Evolutionary conservation across 2,888 invertebrate genomes (phyloP).

Genomic region (Euphydryas editha): DNA sequence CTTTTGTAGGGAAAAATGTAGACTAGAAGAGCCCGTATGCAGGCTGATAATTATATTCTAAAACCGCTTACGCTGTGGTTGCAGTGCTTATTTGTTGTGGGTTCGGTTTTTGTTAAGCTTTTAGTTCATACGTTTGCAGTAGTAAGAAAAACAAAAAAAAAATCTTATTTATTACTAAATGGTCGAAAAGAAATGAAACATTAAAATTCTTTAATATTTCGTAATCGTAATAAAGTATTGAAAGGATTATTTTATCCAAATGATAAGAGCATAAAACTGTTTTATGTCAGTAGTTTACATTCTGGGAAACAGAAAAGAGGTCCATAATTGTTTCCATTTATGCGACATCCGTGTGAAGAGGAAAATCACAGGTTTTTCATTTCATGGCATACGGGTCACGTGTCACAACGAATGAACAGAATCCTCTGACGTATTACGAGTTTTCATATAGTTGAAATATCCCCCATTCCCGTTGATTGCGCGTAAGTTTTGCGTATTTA

Average conservation of each 20-base stretch:
- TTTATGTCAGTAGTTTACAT: slow-evolving; percentile 11
- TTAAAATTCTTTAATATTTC: too few species aligned
- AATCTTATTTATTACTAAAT: too few species aligned
- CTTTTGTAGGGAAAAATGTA: slow-evolving; percentile 42
- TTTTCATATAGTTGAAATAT: slow-evolving; percentile 39
- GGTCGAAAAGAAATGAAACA: too few species aligned
- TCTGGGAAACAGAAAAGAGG: slow-evolving; percentile 21
- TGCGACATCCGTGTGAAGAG: slow-evolving; percentile 48
- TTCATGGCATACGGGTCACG: slow-evolving; percentile 75
- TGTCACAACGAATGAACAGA: slow-evolving; percentile 49
- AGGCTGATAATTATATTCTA: slow-evolving; percentile 34
- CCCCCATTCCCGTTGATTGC: slow-evolving; percentile 31
- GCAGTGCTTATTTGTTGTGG: not conserved
- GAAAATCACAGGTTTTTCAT: slow-evolving; percentile 81
- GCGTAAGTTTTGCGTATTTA: slow-evolving; percentile 22
- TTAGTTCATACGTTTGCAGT: not conserved
- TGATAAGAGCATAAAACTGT: not conserved
- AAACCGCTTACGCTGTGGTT: slow-evolving; percentile 15
- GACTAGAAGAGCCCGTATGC: slow-evolving; percentile 33
- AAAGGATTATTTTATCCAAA: not conserved
- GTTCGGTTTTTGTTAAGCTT: slow-evolving; percentile 6
- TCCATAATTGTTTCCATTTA: slow-evolving; percentile 38
- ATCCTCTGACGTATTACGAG: slow-evolving; percentile 38
- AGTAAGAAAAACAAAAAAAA: too few species aligned
- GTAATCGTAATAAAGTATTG: not conserved